These are phyloP conservation scores for Strix uralensis DNA, from an alignment of 2,113 vertebrate genomes.

Conservation along the genomic window DNA sequence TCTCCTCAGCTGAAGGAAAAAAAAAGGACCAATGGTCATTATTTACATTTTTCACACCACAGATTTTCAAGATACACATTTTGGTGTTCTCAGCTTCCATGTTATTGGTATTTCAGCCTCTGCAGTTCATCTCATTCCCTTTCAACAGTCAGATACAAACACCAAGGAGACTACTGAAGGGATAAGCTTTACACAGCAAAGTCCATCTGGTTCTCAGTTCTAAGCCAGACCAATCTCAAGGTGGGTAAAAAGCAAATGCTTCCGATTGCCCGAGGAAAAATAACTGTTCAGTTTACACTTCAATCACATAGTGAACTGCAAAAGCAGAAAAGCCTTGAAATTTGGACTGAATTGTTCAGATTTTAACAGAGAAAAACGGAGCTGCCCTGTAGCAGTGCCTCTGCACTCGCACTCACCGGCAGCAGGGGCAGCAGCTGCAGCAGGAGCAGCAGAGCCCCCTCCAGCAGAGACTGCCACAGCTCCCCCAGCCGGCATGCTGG, in stretches of 20 bases:
- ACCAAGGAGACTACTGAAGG: background rate
- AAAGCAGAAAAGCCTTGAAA: background rate
- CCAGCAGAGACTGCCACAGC: conserved; percentile 82
- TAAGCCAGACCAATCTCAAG: background rate
- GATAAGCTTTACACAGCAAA: background rate
- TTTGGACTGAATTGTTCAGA: background rate
- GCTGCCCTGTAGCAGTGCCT: accelerated
- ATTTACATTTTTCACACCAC: background rate
- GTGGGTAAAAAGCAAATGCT: background rate
- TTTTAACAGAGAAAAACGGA: background rate
- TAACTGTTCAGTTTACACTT: background rate
- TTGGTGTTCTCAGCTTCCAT: background rate
- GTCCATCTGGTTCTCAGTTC: accelerated
- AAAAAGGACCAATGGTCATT: background rate
- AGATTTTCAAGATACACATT: background rate
- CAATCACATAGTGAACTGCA: background rate
- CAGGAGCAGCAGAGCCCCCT: conserved; percentile 81
- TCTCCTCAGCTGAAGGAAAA: conserved; percentile 72
- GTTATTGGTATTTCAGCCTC: background rate
- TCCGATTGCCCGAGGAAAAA: background rate
- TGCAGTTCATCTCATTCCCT: background rate
- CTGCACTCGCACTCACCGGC: conserved; percentile 53
- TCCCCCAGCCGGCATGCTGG: conserved; percentile 88
- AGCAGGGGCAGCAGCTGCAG: conserved; percentile 77
- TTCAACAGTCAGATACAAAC: background rate